A percentile compares a stretch with the other conserved stretches of the same genome.
Evolutionary conservation across 2,888 invertebrate species (phyloP).

Genomic region (Alviniconcha strummeri): DNA sequence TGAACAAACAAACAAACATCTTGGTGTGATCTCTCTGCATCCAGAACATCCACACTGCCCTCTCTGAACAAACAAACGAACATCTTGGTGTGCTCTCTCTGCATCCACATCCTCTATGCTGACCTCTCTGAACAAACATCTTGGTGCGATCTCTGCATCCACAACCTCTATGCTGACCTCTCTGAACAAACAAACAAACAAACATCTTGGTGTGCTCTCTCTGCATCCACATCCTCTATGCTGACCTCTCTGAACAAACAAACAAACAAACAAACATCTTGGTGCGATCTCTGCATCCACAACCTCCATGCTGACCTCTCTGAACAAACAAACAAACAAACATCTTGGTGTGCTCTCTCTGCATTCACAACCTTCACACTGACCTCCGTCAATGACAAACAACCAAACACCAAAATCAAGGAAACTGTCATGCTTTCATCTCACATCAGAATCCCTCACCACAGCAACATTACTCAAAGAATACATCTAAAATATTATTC

Average conservation of each 20-base stretch:
- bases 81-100: constrained; percentile 25
- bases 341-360: constrained; percentile 15
- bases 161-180: no score
- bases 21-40: constrained; percentile 41
- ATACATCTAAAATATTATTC: no score
- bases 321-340: no score
- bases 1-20: constrained; percentile 29
- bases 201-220: not conserved
- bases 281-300: no score
- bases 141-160: no score
- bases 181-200: no score
- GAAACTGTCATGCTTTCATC: no score
- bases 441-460: no score
- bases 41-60: constrained; percentile 43
- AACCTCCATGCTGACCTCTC: no score
- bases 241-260: not conserved
- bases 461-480: no score
- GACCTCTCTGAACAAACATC: constrained; percentile 40
- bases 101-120: constrained; percentile 45
- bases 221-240: not conserved
- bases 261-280: no score
- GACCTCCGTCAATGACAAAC: constrained; percentile 26
- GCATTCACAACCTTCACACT: constrained; percentile 45
- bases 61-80: constrained; percentile 37
- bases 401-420: no score